Evolutionary conservation across 2,113 vertebrate species (phyloP).

Genomic region (Protobothrops mucrosquamatus): DNA sequence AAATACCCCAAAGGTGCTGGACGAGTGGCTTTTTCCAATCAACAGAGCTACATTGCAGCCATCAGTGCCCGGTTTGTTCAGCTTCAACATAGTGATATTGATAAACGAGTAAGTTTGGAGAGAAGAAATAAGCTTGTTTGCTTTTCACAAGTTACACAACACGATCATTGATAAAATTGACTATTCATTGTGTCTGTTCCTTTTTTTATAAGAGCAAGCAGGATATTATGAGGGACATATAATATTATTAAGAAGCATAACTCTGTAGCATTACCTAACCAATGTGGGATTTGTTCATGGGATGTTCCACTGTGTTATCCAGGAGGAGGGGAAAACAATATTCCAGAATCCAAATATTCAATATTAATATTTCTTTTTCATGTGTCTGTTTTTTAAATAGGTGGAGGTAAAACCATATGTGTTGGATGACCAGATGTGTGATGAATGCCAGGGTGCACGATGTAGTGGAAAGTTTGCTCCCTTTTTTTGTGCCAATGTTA

Average conservation of each 20-base stretch:
- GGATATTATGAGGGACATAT: background rate
- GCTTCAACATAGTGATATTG: slow-evolving; percentile 98
- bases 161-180: background rate
- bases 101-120: slow-evolving; percentile 98
- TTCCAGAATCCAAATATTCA: background rate
- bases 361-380: background rate
- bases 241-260: too few relatives aligned
- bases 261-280: background rate
- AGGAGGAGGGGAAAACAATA: background rate
- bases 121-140: slow-evolving; percentile 42
- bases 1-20: slow-evolving; percentile 98
- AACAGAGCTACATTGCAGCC: slow-evolving; percentile 99
- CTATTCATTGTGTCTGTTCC: too few relatives aligned
- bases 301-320: background rate
- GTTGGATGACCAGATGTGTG: slow-evolving; percentile 99
- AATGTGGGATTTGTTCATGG: background rate
- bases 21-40: slow-evolving; percentile 97
- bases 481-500: slow-evolving; percentile 99
- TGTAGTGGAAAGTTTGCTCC: slow-evolving; percentile 98
- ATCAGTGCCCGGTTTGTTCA: slow-evolving; percentile 98
- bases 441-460: slow-evolving; percentile 98
- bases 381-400: slow-evolving; percentile 67
- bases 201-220: too few relatives aligned
- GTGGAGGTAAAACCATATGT: slow-evolving; percentile 99
- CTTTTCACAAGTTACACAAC: background rate